phyloP scores from a whole-genome alignment of 2,113 vertebrate genomes.

The Oenanthe melanoleuca region DNA sequence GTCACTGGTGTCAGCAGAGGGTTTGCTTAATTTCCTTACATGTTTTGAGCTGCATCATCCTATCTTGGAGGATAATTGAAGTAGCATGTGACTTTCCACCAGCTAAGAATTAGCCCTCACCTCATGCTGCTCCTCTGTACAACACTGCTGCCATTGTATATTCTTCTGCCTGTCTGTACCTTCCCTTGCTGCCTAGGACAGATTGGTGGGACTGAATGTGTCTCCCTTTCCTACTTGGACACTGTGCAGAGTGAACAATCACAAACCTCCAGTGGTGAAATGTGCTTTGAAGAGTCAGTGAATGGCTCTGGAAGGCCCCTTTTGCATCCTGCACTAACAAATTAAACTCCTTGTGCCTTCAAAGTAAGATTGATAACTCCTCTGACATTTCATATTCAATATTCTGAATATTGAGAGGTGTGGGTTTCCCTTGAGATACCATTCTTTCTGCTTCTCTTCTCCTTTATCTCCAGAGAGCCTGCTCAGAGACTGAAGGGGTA shows the following conservation, averaged over 20 bases:
- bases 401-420: conserved; percentile 86
- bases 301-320: conserved; percentile 76
- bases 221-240: neutral
- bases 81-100: neutral
- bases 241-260: conserved; percentile 46
- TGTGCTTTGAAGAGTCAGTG: conserved; percentile 82
- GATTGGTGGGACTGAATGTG: neutral
- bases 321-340: conserved; percentile 83
- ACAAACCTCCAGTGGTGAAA: conserved; percentile 71
- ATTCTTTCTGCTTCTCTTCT: conserved; percentile 58
- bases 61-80: neutral
- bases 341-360: conserved; percentile 77
- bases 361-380: conserved; percentile 92
- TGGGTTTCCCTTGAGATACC: conserved; percentile 73
- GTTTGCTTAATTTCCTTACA: neutral
- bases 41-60: neutral
- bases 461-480: conserved; percentile 64
- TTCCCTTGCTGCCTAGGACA: neutral
- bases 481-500: conserved; percentile 24
- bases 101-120: neutral
- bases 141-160: neutral
- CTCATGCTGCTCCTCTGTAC: neutral
- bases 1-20: neutral
- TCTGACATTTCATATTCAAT: conserved; percentile 83
- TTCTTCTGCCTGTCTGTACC: neutral